These are phyloP conservation scores for Ophiodon elongatus DNA, from an alignment of 2,113 vertebrate genomes.

Conservation along the genomic window DNA sequence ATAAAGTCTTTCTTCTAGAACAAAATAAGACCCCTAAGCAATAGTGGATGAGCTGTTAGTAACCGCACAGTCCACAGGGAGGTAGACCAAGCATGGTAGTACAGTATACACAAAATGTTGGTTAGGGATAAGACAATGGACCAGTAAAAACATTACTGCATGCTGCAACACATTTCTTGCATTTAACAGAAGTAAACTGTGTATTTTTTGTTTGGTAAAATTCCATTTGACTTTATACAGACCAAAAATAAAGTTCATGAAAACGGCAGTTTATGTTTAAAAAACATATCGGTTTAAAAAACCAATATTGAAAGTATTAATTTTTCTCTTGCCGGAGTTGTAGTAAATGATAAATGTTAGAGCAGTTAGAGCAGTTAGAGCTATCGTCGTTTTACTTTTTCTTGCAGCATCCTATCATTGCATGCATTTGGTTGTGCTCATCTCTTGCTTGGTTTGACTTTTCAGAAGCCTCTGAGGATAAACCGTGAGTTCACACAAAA, in stretches of 20 bases:
- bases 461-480: constrained; percentile 2
- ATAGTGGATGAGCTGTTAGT: constrained; percentile 82
- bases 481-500: not conserved
- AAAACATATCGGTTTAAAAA: not conserved
- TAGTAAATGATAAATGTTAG: not conserved
- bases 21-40: constrained; percentile 84
- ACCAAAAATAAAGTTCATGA: not conserved
- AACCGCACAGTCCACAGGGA: constrained; percentile 76
- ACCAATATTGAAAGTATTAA: not conserved
- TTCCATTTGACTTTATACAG: not conserved
- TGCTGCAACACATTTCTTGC: constrained; percentile 57
- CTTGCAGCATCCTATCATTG: not conserved
- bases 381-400: not conserved
- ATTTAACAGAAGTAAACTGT: constrained; percentile 31
- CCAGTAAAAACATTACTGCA: constrained; percentile 60
- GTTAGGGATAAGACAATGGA: constrained; percentile 76
- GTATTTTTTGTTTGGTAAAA: constrained; percentile 16
- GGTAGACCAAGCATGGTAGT: constrained; percentile 66
- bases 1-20: constrained; percentile 83
- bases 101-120: constrained; percentile 76
- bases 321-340: not conserved
- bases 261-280: not conserved
- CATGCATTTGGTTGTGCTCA: not conserved
- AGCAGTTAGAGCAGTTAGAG: not conserved
- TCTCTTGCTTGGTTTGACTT: constrained; percentile 18